Percentiles rank a stretch among this genome's conserved stretches.
phyloP scores from a whole-genome alignment of 2,113 vertebrate genomes.

The Notothenia rossii region DNA sequence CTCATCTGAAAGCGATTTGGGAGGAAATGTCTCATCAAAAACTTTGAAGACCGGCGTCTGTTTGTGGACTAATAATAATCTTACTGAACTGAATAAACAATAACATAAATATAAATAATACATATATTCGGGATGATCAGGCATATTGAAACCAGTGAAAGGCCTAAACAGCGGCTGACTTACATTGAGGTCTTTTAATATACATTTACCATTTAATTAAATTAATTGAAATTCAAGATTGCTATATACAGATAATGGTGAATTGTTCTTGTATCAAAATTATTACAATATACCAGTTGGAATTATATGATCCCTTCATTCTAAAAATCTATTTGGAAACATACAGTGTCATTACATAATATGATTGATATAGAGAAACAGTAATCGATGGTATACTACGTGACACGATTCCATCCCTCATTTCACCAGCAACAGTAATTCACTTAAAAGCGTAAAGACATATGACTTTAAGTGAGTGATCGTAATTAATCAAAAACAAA shows the following conservation, averaged over 20 bases:
- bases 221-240: no score
- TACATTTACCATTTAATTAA: not conserved
- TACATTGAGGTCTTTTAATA: not conserved
- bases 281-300: not conserved
- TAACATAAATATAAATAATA: not conserved
- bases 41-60: not conserved
- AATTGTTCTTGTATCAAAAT: not conserved
- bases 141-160: not conserved
- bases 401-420: not conserved
- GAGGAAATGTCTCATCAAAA: not conserved
- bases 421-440: not conserved
- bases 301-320: not conserved
- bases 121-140: no score
- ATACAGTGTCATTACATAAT: not conserved
- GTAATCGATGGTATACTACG: no score
- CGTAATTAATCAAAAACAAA: not conserved
- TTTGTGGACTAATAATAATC: not conserved
- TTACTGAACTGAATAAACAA: not conserved
- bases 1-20: slow-evolving; percentile 43
- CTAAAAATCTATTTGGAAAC: not conserved
- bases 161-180: not conserved
- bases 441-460: not conserved
- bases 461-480: not conserved
- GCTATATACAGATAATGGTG: not conserved
- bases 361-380: not conserved